Evolutionary conservation across 1,140 invertebrate genomes (phyloP), one percentile per base, ranked within the genome.

Genomic region (Drosophila persimilis): DNA sequence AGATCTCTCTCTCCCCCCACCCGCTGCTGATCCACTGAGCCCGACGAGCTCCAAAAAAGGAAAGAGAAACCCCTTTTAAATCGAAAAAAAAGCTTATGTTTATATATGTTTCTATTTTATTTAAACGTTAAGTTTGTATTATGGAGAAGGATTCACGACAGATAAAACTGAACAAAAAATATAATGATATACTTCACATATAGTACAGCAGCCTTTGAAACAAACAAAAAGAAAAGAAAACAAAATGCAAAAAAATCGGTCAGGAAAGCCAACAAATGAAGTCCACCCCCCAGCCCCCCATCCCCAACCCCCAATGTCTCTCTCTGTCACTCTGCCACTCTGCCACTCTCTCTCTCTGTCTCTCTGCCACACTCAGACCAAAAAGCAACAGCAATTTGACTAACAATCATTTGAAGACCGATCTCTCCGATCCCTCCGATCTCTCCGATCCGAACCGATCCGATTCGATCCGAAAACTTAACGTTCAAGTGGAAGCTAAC

Each of bases 121-220:
- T 50, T 66, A 58, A 71, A 58, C 22, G 43, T 86, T 86, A 69
- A 56, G 58, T 88, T 76, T 67, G 45, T 69, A 70, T 72, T 50
- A 66, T 56, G 48, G 79, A 58, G 69, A 79, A 79, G 84, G 75
- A 88, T 88, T 79, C 41, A 73, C 62, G 55, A 66, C 54, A 63
- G 64, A 75, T 57, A 73, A 86, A 85, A 39, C 35, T 39, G 11
- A 39, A 39, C 35, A 39, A 39, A 39, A 35, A 35, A 39, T 4
- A 39, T 39, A 39, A 39, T 39, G 35, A 88, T 88, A 88, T 88
- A 83, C 79, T 89, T 88, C 83, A 88, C 84, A 88, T 89, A 79
- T 73, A 77, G 78, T 86, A 86, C 83, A 78, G 83, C 75, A 88
- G 84, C 83, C 84, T 86, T 86, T 80, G 66, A 75, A 78, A 85